Evolutionary conservation across 2,113 vertebrate genomes (phyloP), one percentile per base, ranked within the genome.

Genomic region (Chroicocephalus ridibundus): DNA sequence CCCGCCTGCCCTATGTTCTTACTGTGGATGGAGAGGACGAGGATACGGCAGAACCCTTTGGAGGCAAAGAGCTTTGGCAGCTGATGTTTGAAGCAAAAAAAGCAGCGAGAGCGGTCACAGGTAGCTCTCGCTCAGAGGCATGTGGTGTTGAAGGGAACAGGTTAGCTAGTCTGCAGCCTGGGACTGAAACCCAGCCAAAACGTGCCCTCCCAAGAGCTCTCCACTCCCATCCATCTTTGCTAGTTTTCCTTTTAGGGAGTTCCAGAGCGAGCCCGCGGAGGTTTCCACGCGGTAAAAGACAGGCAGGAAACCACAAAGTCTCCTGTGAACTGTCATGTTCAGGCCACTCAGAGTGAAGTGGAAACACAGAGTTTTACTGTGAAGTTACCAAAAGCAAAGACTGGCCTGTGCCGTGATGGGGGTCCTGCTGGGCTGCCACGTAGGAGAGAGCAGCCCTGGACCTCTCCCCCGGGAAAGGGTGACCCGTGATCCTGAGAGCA

Each of bases 351-450:
- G 75, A 61, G 46, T 3, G 46, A 75, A 71, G 51, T 42, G 65
- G 51, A 83, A 95, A 74, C 42, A 47, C 13, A 74, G 18, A 44
- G 16, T n/a, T 86, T 72, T 61, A 26, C 13, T 70, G 71, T 9
- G 68, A 60, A 87, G 42, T 40, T 71, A 19, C 61, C 52, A 40
- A 83, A 80, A 62, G 16, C 49, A 64, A 38, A n/a, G 15, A 13
- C 0, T 71, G 2, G 0, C 1, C 61, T 52, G 3, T 52, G 61
- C 29, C 1, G 7, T 68, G 36, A 8, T 18, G 58, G 18, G 52
- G 32, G 7, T 49, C 54, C 42, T 71, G 66, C 74, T 72, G 84
- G 82, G 78, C 91, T 70, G 26, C 55, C 40, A 7, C 0, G 1
- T 1, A 11, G 38, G 71, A 1, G 5, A 49, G 47, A 68, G 66